Evolutionary conservation across 1,140 invertebrate genomes (phyloP), one percentile per base, ranked within the genome.

Genomic region (Drosophila guanche): DNA sequence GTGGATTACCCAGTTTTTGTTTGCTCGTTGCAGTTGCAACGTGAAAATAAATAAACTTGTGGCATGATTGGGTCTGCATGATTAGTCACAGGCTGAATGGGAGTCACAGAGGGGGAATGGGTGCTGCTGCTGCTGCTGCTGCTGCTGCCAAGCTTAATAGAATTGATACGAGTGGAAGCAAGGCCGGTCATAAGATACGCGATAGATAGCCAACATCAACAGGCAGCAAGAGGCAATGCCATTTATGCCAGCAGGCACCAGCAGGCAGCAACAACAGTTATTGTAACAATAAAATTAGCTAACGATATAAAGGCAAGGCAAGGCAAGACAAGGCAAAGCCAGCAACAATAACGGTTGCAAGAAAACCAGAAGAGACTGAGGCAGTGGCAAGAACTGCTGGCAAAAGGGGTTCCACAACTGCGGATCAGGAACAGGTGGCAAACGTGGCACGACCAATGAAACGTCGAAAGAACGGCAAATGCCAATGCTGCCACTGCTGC

Each of bases 251-350:
- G 62, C 54, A 76, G 48, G 57, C 51, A 62, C 45, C 51, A 43
- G 37, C 51, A 37, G 58, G 52, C 73, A 74, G 47, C 79, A 86
- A 83, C 83, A 88, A 88, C 81, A 88, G 81, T 86, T 86, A 86
- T 86, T 88, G 81, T 86, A 86, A 86, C 83, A 86, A 86, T 86
- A 86, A 86, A 86, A 86, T 86, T 86, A 86, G 81, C 81, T 86
- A 86, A 86, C 81, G 81, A 86, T 85, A 85, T 86, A 75, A 76
- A 76, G 74, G 63, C 72, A 76, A 69, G 72, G 65, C 56, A 86
- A 79, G 70, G 79, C 27, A 27, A 27, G 29, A 8, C 79, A 75
- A 72, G 71, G 71, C 80, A 45, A 70, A 54, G 48, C 54, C 42
- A 56, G 80, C 83, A 88, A 88, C 80, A 85, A 85, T 85, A 85